A percentile compares a stretch with the other conserved stretches of the same genome.
Conservation (phyloP, 2,888 invertebrate genomes). For the Heliconius aoede region DNA sequence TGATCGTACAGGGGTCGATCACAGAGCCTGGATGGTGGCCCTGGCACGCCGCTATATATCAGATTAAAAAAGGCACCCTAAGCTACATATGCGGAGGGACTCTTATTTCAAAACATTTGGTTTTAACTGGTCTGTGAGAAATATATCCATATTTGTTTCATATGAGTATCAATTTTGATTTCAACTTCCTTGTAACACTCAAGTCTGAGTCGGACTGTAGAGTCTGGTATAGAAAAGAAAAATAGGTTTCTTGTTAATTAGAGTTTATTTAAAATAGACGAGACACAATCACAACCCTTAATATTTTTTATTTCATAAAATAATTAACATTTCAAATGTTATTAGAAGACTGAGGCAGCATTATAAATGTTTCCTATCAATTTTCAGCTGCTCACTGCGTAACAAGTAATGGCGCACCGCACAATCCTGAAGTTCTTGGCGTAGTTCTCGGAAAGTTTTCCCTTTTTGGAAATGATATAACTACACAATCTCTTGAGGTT, state of each 20-base stretch:
- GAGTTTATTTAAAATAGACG: not conserved
- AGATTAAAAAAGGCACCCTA: constrained; percentile 50
- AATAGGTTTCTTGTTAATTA: not conserved
- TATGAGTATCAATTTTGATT: no score
- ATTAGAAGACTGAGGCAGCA: not conserved
- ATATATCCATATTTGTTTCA: not conserved
- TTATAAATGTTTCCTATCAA: not conserved
- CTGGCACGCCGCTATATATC: constrained; percentile 67
- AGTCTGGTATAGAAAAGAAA: not conserved
- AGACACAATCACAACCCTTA: not conserved
- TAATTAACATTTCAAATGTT: not conserved
- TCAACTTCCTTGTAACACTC: no score
- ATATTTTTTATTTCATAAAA: no score
- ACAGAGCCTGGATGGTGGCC: constrained; percentile 70
- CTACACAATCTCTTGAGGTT: constrained; percentile 24
- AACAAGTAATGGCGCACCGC: constrained; percentile 17
- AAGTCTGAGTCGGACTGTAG: no score
- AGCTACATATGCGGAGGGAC: constrained; percentile 68
- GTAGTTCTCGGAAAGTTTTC: constrained; percentile 36
- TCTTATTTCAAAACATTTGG: constrained; percentile 56
- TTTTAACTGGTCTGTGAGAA: constrained; percentile 60
- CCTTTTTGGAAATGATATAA: constrained; percentile 26
- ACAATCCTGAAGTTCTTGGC: constrained; percentile 33
- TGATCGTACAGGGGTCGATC: constrained; percentile 61
- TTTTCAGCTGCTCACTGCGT: constrained; percentile 37